Evolutionary conservation across 2,797 vertebrate species (phyloP).

Genomic region (Hyperoplus immaculatus): DNA sequence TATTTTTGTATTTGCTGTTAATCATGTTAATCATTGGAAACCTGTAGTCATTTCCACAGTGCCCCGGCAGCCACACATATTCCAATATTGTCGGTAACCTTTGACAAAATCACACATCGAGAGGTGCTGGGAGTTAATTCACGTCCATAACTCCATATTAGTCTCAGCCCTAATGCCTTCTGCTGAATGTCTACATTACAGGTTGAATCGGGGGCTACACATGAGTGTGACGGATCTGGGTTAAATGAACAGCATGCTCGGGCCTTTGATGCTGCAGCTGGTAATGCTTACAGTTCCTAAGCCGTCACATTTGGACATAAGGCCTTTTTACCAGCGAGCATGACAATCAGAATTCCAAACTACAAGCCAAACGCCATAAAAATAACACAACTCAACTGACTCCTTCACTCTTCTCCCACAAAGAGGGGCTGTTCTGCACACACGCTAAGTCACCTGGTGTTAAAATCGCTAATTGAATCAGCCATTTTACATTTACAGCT

Average conservation of each 20-base stretch:
- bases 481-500: conserved; percentile 26
- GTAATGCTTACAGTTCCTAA: conserved; percentile 80
- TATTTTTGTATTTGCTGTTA: background rate
- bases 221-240: conserved; percentile 75
- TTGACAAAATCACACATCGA: conserved; percentile 56
- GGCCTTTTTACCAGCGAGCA: conserved; percentile 72
- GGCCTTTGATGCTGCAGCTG: conserved; percentile 84
- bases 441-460: conserved; percentile 46
- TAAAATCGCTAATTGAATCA: conserved; percentile 27
- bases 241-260: conserved; percentile 75
- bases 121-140: conserved; percentile 63
- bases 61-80: conserved; percentile 9
- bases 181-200: conserved; percentile 79
- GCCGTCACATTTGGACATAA: conserved; percentile 73
- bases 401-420: conserved; percentile 57
- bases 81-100: conserved; percentile 27
- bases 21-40: conserved; percentile 8
- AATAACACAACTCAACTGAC: conserved; percentile 76
- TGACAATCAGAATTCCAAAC: conserved; percentile 83
- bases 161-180: conserved; percentile 66
- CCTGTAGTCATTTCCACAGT: conserved; percentile 11
- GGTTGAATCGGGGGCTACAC: conserved; percentile 71
- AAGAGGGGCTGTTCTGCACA: conserved; percentile 52
- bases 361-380: conserved; percentile 82
- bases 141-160: conserved; percentile 65